phyloP scores from a whole-genome alignment of 1,140 invertebrate species.

The Drosophila baimaii region DNA sequence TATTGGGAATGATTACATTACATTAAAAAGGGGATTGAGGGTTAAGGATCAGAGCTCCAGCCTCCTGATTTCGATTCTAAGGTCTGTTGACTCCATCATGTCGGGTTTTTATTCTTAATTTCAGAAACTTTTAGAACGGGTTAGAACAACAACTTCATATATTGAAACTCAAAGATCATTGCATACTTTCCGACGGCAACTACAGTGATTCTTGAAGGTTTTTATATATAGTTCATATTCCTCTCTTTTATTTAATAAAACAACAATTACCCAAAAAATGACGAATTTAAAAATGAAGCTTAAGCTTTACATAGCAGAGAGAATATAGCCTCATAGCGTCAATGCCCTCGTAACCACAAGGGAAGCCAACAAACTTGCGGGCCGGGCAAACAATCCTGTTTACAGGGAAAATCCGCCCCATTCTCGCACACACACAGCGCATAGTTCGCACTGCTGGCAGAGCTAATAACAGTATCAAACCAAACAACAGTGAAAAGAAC shows the following conservation, averaged over 20 bases:
- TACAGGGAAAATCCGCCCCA: conserved; percentile 14
- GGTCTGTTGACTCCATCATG: too few relatives aligned
- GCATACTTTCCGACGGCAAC: neutral
- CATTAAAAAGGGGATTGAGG: too few relatives aligned
- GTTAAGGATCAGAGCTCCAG: neutral
- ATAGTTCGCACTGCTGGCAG: conserved; percentile 3
- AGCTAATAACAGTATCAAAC: conserved; percentile 17
- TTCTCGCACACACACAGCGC: conserved; percentile 3
- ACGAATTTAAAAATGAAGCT: neutral
- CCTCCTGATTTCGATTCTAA: too few relatives aligned
- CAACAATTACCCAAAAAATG: neutral
- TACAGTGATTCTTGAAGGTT: neutral
- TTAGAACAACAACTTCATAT: too few relatives aligned
- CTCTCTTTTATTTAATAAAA: neutral
- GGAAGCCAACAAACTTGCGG: conserved; percentile 19
- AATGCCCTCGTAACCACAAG: conserved; percentile 16
- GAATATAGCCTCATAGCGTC: conserved; percentile 4
- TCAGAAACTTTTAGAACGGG: too few relatives aligned
- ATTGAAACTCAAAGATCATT: too few relatives aligned
- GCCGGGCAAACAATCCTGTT: conserved; percentile 12
- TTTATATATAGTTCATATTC: neutral
- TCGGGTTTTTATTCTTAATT: too few relatives aligned
- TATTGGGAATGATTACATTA: neutral
- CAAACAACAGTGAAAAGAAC: conserved; percentile 15
- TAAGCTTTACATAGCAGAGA: neutral